Evolutionary conservation across 2,888 invertebrate species (phyloP).

Genomic region (Morpho deidamia): DNA sequence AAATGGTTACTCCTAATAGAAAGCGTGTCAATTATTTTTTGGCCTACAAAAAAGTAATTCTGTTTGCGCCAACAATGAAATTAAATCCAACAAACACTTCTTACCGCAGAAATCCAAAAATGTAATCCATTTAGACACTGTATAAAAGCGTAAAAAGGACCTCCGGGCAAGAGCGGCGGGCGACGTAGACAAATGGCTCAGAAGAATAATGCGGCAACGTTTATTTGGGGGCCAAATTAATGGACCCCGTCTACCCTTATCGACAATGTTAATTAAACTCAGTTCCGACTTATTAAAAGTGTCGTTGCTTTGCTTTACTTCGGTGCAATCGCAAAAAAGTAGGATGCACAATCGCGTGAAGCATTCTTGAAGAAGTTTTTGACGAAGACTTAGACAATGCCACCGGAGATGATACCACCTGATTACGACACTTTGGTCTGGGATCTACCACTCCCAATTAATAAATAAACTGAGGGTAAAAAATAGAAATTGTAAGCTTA

Average conservation of each 20-base stretch:
- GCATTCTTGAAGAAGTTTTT: no score
- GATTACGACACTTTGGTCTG: no score
- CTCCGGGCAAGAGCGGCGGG: slow-evolving; percentile 7
- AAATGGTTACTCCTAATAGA: no score
- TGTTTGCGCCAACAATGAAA: neutral
- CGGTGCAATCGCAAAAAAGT: neutral
- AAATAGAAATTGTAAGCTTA: no score
- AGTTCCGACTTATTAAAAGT: slow-evolving; percentile 7
- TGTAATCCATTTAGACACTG: slow-evolving; percentile 18
- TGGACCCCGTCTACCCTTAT: slow-evolving; percentile 38
- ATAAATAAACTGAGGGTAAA: no score
- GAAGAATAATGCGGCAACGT: slow-evolving; percentile 45
- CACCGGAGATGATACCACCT: no score
- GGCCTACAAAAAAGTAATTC: neutral
- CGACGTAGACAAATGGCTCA: slow-evolving; percentile 45
- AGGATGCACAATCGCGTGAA: no score
- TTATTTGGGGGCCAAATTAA: slow-evolving; percentile 52
- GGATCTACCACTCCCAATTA: no score
- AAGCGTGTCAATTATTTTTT: neutral
- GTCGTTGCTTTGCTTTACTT: neutral
- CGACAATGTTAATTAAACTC: slow-evolving; percentile 32
- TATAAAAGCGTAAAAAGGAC: slow-evolving; percentile 24
- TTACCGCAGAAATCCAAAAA: slow-evolving; percentile 2
- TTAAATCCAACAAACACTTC: slow-evolving; percentile 1
- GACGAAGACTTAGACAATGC: no score